phyloP scores from a whole-genome alignment of 2,113 vertebrate genomes.

The Crotalus helleri region DNA sequence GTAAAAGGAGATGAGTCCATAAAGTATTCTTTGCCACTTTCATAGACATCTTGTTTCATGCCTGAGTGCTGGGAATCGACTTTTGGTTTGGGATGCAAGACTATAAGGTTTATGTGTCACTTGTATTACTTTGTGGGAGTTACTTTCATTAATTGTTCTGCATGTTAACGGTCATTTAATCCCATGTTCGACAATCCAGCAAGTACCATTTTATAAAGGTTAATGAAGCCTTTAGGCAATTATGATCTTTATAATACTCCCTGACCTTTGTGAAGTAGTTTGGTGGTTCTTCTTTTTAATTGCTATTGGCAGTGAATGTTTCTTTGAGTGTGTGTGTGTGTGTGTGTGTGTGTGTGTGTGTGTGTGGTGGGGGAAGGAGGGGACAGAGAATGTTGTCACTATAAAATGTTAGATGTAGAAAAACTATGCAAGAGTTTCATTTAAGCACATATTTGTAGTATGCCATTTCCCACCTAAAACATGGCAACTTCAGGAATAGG shows the following conservation, averaged over 20 bases:
- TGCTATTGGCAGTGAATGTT: slow-evolving; percentile 24
- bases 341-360: not conserved
- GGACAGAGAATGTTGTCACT: not conserved
- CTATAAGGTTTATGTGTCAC: not conserved
- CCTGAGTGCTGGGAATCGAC: not conserved
- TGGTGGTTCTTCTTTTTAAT: not conserved
- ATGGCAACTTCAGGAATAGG: not conserved
- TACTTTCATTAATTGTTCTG: slow-evolving; percentile 42
- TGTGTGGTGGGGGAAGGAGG: not conserved
- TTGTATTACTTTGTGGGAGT: slow-evolving; percentile 9
- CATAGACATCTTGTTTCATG: not conserved
- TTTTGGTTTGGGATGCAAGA: not conserved
- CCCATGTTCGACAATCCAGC: slow-evolving; percentile 27
- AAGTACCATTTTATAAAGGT: slow-evolving; percentile 48
- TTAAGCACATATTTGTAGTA: not conserved
- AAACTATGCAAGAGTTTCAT: not conserved
- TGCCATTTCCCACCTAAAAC: not conserved
- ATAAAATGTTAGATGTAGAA: not conserved
- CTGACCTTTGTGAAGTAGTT: slow-evolving; percentile 49
- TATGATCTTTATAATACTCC: slow-evolving; percentile 45
- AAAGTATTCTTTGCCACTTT: not conserved
- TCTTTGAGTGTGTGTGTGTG: not conserved
- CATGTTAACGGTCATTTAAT: slow-evolving; percentile 52
- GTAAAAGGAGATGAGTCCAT: not conserved
- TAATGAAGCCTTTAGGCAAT: slow-evolving; percentile 54